These are phyloP conservation scores for Drosophila pseudotalamancana DNA, from an alignment of 2,888 invertebrate genomes.

Conservation along the genomic window DNA sequence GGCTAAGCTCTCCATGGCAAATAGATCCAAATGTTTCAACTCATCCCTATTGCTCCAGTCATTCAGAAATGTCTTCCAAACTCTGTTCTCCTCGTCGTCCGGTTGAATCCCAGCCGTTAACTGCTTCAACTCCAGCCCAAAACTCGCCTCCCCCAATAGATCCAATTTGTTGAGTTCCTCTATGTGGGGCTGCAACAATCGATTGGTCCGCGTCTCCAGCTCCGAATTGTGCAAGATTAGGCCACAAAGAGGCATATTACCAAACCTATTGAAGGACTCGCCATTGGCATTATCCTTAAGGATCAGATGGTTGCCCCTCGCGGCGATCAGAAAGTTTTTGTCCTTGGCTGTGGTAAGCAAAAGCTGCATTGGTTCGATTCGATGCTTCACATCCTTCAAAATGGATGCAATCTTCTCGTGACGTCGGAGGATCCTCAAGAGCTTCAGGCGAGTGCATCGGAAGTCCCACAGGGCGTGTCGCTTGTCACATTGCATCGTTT, in stretches of 20 bases:
- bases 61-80: not conserved
- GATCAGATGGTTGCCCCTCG: not conserved
- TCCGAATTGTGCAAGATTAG: not conserved
- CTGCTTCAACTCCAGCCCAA: not conserved
- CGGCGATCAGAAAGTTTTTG: not conserved
- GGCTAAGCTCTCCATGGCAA: not conserved
- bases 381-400: slow-evolving; percentile 2
- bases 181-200: not conserved
- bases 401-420: slow-evolving; percentile 11
- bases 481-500: not conserved
- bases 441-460: not conserved
- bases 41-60: not conserved
- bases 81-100: not conserved
- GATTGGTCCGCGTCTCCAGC: not conserved
- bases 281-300: not conserved
- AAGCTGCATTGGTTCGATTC: slow-evolving; percentile 5
- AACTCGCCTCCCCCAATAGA: not conserved
- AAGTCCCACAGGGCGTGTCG: not conserved
- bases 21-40: not conserved
- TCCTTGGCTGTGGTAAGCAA: not conserved
- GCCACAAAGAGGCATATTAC: not conserved
- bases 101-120: not conserved
- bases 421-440: slow-evolving; percentile 3
- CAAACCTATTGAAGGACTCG: not conserved
- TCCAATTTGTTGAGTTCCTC: not conserved